Evolutionary conservation across 2,888 invertebrate genomes (phyloP), one percentile per base, ranked within the genome.

Genomic region (Capitulum mitella): DNA sequence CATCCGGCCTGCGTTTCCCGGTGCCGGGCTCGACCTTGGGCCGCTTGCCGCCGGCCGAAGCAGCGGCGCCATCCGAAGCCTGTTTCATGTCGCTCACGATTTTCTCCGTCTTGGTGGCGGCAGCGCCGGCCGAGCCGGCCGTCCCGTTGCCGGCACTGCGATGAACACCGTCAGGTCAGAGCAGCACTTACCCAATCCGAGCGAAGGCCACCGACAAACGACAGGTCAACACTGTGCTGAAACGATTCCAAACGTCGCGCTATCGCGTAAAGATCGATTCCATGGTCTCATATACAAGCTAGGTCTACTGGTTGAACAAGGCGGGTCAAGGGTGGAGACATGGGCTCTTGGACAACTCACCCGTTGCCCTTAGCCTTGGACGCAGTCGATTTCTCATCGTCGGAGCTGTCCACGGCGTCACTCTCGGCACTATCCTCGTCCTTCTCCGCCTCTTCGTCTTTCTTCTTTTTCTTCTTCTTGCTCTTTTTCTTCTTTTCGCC

Each of bases 391-490:
- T 77, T 77, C 34, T 79, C 79, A 3, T 77, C 79, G n/a, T 77
- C 77, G 1, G 79, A 77, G 37, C 79, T 79, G 70, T 79, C 79
- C 12, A 51, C 70, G 10, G 46, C 14, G 32, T 79, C 79, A 16
- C 76, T 58, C 14, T 77, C 77, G 29, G 61, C 51, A 37, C 79
- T 79, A 48, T 80, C 78, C 43, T 80, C 78, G n/a, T 79, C 79
- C 34, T 61, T 26, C 61, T 58, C 77, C 29, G 77, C 77, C 16
- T 80, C 78, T 14, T 79, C 77, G 19, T 80, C 85, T 84, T 88
- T 84, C 78, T 82, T 82, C 81, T 89, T 81, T 37, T 80, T 90
- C 84, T 87, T 87, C 82, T 88, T 88, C 77, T 84, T 83, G 83
- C 82, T 83, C 82, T 82, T 83, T 78, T 83, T 82, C 70, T 81